phyloP scores from a whole-genome alignment of 2,113 vertebrate genomes.

The Atherinomorus stipes region DNA sequence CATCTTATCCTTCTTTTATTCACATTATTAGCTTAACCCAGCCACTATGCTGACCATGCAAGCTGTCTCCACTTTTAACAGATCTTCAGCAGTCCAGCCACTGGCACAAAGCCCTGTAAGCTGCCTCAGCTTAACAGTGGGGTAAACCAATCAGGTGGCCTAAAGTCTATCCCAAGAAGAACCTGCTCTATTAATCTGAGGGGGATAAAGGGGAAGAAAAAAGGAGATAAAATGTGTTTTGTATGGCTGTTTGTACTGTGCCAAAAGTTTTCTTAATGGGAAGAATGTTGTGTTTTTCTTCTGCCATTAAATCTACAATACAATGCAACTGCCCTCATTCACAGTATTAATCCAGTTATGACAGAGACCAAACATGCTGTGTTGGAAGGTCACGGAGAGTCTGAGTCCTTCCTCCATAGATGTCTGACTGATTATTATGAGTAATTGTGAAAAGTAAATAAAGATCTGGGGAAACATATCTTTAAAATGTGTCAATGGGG shows the following conservation, averaged over 20 bases:
- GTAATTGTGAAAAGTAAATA: not conserved
- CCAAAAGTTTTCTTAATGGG: not conserved
- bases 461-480: not conserved
- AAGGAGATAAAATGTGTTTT: not conserved
- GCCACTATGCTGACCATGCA: slow-evolving; percentile 2
- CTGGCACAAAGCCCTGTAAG: slow-evolving; percentile 63
- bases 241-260: not conserved
- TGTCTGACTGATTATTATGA: not conserved
- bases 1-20: not conserved
- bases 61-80: slow-evolving; percentile 35
- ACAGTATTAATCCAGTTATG: slow-evolving; percentile 11
- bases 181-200: slow-evolving; percentile 53
- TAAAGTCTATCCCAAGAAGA: slow-evolving; percentile 43
- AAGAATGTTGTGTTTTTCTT: not conserved
- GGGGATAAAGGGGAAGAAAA: slow-evolving; percentile 26
- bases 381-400: slow-evolving; percentile 19
- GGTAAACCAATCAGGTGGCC: slow-evolving; percentile 71
- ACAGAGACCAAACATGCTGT: slow-evolving; percentile 17
- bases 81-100: slow-evolving; percentile 39
- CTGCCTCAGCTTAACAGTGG: slow-evolving; percentile 61
- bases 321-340: not conserved
- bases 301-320: not conserved
- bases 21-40: slow-evolving; percentile 10
- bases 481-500: not conserved
- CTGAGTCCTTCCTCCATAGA: slow-evolving; percentile 12